Evolutionary conservation across 1,140 invertebrate species (phyloP).

Genomic region (Magallana ariakensis): DNA sequence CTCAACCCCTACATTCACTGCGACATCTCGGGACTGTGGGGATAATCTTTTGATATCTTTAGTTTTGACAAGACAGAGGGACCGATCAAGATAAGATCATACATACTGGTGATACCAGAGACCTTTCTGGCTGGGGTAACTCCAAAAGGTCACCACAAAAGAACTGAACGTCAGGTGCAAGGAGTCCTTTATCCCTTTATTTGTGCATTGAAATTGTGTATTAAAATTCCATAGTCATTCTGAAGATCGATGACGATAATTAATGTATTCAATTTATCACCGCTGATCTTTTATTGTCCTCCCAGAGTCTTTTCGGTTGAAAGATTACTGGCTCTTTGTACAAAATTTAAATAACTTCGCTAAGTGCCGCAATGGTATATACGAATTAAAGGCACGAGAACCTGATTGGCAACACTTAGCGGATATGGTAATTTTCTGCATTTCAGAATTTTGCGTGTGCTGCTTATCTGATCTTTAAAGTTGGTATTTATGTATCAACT

Average conservation of each 20-base stretch:
- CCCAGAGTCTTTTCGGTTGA: conserved; percentile 13
- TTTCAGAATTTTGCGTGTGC: background rate
- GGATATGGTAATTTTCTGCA: conserved; percentile 23
- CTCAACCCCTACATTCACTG: no score
- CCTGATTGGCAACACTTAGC: conserved; percentile 4
- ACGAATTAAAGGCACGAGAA: background rate
- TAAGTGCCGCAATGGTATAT: background rate
- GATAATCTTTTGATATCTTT: background rate
- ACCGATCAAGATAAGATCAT: background rate
- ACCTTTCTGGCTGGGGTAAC: background rate
- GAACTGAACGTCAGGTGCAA: background rate
- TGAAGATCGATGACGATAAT: conserved; percentile 28
- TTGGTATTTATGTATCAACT: conserved; percentile 9
- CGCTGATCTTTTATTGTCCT: conserved; percentile 26
- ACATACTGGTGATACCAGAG: background rate
- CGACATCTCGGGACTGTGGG: no score
- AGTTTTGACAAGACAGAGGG: background rate
- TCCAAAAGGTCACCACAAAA: background rate
- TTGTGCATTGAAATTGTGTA: conserved; percentile 28
- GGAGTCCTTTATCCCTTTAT: conserved; percentile 12
- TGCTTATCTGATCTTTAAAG: conserved; percentile 32
- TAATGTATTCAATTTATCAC: conserved; percentile 33
- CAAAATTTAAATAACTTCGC: conserved; percentile 23
- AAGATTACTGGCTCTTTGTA: conserved; percentile 24
- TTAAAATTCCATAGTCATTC: conserved; percentile 20